Percentiles rank a stretch among this genome's conserved stretches.
These are phyloP conservation scores for Strongylocentrotus purpuratus DNA, from an alignment of 35 echinoderm and acorn worm species.

Conservation along the genomic window DNA sequence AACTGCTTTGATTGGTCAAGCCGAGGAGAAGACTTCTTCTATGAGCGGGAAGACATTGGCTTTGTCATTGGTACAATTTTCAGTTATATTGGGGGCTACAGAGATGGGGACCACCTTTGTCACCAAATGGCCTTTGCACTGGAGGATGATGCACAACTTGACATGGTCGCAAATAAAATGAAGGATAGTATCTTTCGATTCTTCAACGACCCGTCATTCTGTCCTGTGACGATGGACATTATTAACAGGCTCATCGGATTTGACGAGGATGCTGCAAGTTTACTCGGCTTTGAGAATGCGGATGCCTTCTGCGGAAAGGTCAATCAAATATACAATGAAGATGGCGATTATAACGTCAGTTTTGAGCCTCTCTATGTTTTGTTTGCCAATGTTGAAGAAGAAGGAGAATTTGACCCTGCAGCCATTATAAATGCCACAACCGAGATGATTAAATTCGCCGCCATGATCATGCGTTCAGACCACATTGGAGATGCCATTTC, in stretches of 20 bases:
- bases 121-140: conserved; percentile 12
- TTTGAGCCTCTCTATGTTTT: neutral
- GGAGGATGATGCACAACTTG: neutral
- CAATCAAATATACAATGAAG: neutral
- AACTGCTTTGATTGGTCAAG: conserved; percentile 8
- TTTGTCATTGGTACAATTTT: conserved; percentile 5
- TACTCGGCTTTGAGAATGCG: neutral
- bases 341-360: neutral
- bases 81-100: conserved; percentile 32
- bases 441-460: neutral
- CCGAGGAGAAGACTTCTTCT: conserved; percentile 5
- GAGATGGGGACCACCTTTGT: conserved; percentile 34
- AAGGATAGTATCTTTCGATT: neutral
- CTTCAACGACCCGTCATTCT: neutral
- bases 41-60: neutral
- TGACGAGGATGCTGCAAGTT: neutral
- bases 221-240: neutral
- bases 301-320: neutral
- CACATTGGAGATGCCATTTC: neutral
- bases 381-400: neutral
- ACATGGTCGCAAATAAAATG: neutral
- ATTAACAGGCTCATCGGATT: neutral
- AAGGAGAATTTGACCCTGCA: neutral
- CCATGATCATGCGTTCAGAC: neutral
- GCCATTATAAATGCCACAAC: neutral